phyloP scores from a whole-genome alignment of 2,888 invertebrate species.

The Leucania comma region DNA sequence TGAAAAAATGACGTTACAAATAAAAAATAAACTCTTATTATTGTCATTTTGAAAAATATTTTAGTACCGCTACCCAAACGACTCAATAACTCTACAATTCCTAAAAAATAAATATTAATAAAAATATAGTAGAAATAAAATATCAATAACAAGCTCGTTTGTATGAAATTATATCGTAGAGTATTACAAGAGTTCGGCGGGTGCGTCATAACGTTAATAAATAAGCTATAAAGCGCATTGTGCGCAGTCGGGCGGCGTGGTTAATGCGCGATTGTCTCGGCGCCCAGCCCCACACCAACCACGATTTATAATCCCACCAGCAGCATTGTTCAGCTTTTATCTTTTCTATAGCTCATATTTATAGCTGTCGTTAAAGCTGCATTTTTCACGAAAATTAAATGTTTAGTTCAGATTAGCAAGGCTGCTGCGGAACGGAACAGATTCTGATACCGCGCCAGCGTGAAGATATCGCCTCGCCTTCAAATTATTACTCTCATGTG shows the following conservation, averaged over 20 bases:
- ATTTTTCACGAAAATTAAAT: slow-evolving; percentile 72
- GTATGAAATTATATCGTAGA: slow-evolving; percentile 77
- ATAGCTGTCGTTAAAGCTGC: slow-evolving; percentile 76
- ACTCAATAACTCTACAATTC: slow-evolving; percentile 17
- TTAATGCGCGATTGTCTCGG: slow-evolving; percentile 82
- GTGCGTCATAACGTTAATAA: slow-evolving; percentile 70
- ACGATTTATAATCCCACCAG: slow-evolving; percentile 57
- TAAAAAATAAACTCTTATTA: neutral
- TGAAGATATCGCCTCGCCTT: slow-evolving; percentile 52
- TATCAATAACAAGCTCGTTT: slow-evolving; percentile 87
- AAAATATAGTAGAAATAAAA: slow-evolving; percentile 74
- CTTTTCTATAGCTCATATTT: slow-evolving; percentile 77
- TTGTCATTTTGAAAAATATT: neutral
- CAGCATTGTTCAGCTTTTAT: slow-evolving; percentile 70
- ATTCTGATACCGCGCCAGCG: slow-evolving; percentile 48
- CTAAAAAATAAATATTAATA: slow-evolving; percentile 41
- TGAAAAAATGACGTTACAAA: neutral
- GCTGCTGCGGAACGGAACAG: slow-evolving; percentile 52
- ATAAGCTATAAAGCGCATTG: slow-evolving; percentile 80
- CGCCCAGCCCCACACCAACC: slow-evolving; percentile 52
- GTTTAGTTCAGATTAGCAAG: slow-evolving; percentile 71
- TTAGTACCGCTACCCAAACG: neutral
- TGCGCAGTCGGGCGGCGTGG: slow-evolving; percentile 80
- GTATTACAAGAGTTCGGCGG: slow-evolving; percentile 65
- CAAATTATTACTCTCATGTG: slow-evolving; percentile 31